phyloP scores from a whole-genome alignment of 1,140 invertebrate genomes.

The Ylistrum balloti region DNA sequence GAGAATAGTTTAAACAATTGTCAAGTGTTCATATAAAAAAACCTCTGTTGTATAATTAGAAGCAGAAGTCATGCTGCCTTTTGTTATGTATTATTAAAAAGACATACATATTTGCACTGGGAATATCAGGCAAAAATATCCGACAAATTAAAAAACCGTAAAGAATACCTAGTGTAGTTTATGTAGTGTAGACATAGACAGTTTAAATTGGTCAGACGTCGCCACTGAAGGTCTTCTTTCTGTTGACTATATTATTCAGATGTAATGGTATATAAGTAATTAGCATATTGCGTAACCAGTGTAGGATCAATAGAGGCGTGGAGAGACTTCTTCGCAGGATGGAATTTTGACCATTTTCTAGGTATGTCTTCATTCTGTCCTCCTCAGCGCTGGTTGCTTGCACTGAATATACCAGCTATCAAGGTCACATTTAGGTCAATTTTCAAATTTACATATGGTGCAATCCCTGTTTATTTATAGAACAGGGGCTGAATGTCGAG shows the following conservation, averaged over 20 bases:
- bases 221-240: background rate
- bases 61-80: background rate
- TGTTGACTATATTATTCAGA: background rate
- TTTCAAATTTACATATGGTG: background rate
- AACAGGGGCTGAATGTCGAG: too few relatives aligned
- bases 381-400: too few relatives aligned
- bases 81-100: background rate
- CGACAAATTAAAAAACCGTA: background rate
- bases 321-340: background rate
- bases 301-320: background rate
- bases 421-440: background rate
- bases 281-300: background rate
- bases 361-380: background rate
- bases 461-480: too few relatives aligned
- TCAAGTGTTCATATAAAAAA: background rate
- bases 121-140: background rate
- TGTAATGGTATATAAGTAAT: background rate
- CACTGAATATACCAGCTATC: background rate
- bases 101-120: conserved; percentile 7
- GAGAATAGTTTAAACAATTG: background rate
- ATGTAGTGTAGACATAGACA: background rate
- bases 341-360: background rate
- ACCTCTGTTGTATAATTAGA: background rate
- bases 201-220: conserved; percentile 25
- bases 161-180: background rate